Base-by-base conservation (phyloP, 2,888 invertebrate genomes). In the Caenorhabditis sp. region DNA sequence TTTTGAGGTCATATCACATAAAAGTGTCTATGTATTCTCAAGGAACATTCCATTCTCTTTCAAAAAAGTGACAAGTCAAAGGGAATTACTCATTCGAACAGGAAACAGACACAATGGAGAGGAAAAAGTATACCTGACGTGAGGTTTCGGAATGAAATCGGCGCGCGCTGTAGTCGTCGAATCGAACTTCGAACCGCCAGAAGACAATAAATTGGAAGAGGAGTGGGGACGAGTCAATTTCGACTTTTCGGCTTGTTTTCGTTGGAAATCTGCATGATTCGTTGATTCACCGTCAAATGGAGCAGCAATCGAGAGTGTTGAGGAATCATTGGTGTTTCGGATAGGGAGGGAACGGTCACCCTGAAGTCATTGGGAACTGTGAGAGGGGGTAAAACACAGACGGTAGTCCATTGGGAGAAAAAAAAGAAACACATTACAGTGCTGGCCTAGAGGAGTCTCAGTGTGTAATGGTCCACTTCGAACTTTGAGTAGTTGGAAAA, bases 131-230 rank as follows among this genome's bases (percentile, higher is more conserved):
- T 70, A 76, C 82, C 64, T 70, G 28, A 66, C 63, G 31, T 74
- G 72, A 16, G 70, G 76, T 76, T 76, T 82, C 59, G 76, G 64
- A 47, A 56, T 70, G 26, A 72, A 82, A 59, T 82, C 82, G 41
- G 63, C 64, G 19, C 61, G 61, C 26, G 44, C 64, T 8, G 70
- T 72, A 8, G 76, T 70, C 24, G 63, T 69, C 19, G 41, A 28
- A 31, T 74, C 70, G 51, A 81, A 81, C 35, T 75, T 81, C 5
- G 41, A 58, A 14, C 54, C 56, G 16, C 58, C 58, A 12, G 63
- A n/a, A 24, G 44, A 58, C 68, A 80, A 54, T 22, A 82, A 56
- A 58, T 76, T 76, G 1, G 51, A 59, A 0, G 64, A 75, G 0
- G 76, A 70, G 35, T 72, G 72, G 16, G 82, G 77, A 22, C 84